Percentiles rank a stretch among this genome's conserved stretches.
These are phyloP conservation scores for Diadegma fenestrale DNA, from an alignment of 2,888 invertebrate genomes.

Conservation along the genomic window DNA sequence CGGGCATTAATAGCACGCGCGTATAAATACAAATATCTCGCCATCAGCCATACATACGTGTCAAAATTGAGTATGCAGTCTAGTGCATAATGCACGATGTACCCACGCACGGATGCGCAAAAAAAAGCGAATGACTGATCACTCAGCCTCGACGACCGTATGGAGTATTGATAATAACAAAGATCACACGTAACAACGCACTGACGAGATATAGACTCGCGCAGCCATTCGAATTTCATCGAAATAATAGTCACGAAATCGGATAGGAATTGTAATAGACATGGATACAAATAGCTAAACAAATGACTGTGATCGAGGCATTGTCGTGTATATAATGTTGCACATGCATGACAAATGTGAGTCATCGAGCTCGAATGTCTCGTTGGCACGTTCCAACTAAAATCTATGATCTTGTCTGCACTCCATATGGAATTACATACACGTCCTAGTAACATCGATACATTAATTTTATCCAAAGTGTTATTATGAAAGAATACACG, in stretches of 20 bases:
- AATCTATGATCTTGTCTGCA: conserved; percentile 47
- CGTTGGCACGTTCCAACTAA: conserved; percentile 46
- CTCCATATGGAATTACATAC: conserved; percentile 19
- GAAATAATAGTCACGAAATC: conserved; percentile 62
- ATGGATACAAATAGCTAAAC: conserved; percentile 60
- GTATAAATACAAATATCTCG: neutral
- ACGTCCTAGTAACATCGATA: neutral
- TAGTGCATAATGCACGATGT: conserved; percentile 14
- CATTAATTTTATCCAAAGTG: neutral
- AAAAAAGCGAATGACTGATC: conserved; percentile 42
- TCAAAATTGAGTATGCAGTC: neutral
- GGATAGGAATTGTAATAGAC: conserved; percentile 53
- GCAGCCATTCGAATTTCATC: conserved; percentile 46
- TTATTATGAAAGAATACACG: conserved; percentile 35
- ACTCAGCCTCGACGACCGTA: conserved; percentile 36
- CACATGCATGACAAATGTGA: conserved; percentile 61
- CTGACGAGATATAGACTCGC: conserved; percentile 25
- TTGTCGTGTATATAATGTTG: conserved; percentile 28
- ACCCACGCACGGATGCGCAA: conserved; percentile 27
- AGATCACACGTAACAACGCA: conserved; percentile 54
- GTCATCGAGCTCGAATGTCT: conserved; percentile 70
- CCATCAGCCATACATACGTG: neutral
- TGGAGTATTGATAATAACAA: conserved; percentile 55
- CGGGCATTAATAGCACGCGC: neutral
- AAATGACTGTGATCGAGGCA: conserved; percentile 56